Conservation (phyloP, 2,888 invertebrate species). For the Aelia acuminata region DNA sequence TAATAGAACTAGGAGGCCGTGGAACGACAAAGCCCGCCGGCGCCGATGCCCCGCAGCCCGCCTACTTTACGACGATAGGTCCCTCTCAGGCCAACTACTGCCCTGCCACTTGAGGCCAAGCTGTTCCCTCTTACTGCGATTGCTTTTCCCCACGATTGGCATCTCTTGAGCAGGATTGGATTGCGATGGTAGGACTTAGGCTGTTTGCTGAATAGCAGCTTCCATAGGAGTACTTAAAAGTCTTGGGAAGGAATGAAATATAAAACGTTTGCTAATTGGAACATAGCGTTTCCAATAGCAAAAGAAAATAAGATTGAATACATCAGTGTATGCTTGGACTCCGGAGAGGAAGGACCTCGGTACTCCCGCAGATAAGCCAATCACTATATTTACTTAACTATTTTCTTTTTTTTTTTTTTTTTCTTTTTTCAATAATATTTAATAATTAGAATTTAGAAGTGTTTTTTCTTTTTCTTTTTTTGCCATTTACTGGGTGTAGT, state of each 20-base stretch:
- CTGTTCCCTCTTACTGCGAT: slow-evolving; percentile 10
- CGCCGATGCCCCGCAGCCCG: neutral
- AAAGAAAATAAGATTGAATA: too few relatives aligned
- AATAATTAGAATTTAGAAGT: too few relatives aligned
- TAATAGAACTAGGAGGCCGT: neutral
- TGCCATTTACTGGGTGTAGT: too few relatives aligned
- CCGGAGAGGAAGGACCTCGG: too few relatives aligned
- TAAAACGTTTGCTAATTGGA: too few relatives aligned
- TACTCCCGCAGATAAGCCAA: too few relatives aligned
- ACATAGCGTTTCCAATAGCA: too few relatives aligned
- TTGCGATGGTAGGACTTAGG: neutral
- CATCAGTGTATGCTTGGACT: too few relatives aligned
- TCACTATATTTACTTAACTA: too few relatives aligned
- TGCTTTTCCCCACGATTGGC: neutral
- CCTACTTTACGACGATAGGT: slow-evolving; percentile 12
- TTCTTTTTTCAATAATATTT: too few relatives aligned
- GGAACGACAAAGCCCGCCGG: neutral
- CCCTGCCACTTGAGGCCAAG: neutral
- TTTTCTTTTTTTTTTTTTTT: too few relatives aligned
- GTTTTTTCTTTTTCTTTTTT: too few relatives aligned
- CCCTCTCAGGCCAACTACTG: neutral
- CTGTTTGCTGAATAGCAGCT: neutral
- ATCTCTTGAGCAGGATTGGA: neutral
- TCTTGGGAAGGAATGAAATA: neutral
- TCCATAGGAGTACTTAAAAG: neutral